These are phyloP conservation scores for Dendrolimus pini DNA, from an alignment of 2,888 invertebrate species.

Conservation along the genomic window DNA sequence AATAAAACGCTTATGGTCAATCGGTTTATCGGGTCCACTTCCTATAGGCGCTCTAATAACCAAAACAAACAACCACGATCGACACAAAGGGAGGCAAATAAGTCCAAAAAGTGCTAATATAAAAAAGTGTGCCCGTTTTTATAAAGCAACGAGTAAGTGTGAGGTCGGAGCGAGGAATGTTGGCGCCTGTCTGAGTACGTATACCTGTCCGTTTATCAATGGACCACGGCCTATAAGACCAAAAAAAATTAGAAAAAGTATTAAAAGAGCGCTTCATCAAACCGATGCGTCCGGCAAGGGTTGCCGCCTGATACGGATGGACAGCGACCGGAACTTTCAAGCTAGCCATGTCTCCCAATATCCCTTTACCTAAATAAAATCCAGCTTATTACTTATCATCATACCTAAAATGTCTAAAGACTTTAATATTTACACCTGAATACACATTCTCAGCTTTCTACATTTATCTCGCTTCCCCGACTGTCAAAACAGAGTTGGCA, in stretches of 20 bases:
- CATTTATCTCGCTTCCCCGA: no score
- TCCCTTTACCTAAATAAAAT: no score
- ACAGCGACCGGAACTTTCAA: not conserved
- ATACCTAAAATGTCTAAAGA: no score
- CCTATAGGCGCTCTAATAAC: constrained; percentile 70
- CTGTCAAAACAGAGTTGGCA: no score
- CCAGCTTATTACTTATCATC: no score
- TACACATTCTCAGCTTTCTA: no score
- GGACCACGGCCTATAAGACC: constrained; percentile 65
- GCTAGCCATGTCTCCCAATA: no score
- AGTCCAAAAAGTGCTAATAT: constrained; percentile 71
- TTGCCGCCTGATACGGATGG: constrained; percentile 35
- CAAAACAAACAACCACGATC: constrained; percentile 70
- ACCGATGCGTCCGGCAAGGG: constrained; percentile 66
- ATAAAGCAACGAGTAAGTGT: constrained; percentile 70
- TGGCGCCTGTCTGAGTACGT: constrained; percentile 77
- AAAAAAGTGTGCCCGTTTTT: constrained; percentile 74
- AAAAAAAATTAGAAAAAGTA: constrained; percentile 56
- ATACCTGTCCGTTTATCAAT: constrained; percentile 77
- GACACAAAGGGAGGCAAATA: constrained; percentile 70
- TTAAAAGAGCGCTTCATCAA: constrained; percentile 73
- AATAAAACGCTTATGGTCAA: constrained; percentile 73
- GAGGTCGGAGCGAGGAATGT: constrained; percentile 75
- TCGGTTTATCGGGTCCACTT: constrained; percentile 72
- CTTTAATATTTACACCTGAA: no score